Conservation (phyloP, 2,113 vertebrate genomes). For the Centropus unirufus region DNA sequence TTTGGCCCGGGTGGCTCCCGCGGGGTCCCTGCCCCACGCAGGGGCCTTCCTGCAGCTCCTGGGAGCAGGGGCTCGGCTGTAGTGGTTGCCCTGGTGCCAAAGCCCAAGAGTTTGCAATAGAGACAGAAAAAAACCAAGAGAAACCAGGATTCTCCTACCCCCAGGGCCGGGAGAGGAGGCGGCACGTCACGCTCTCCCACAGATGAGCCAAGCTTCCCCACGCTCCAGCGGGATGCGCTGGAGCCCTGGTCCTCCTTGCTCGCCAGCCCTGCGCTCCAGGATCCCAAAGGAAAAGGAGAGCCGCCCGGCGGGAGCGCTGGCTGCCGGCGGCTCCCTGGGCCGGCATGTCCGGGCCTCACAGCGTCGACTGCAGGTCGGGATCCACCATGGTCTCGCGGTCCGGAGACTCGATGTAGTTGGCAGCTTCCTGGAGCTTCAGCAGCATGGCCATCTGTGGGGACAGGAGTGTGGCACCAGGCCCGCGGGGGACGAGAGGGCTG, state of each 20-base stretch:
- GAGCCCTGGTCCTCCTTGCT: slow-evolving; percentile 31
- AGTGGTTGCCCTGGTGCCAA: neutral
- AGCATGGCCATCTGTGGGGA: slow-evolving; percentile 93
- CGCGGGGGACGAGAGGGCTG: rapidly evolving
- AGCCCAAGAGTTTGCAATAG: slow-evolving; percentile 58
- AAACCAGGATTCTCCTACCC: slow-evolving; percentile 70
- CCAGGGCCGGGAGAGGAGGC: slow-evolving; percentile 13
- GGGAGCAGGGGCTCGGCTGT: rapidly evolving
- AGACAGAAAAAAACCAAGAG: slow-evolving; percentile 58
- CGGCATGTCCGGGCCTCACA: slow-evolving; percentile 58
- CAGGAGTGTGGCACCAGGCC: neutral
- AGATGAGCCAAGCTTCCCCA: neutral
- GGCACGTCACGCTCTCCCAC: neutral
- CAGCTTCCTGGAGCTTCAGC: slow-evolving; percentile 96
- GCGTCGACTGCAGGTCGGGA: slow-evolving; percentile 85
- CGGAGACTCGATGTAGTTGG: slow-evolving; percentile 95
- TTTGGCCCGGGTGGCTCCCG: neutral
- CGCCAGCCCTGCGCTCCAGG: neutral
- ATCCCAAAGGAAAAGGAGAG: slow-evolving; percentile 41
- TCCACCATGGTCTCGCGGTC: slow-evolving; percentile 89
- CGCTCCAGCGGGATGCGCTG: neutral
- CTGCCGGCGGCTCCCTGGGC: slow-evolving; percentile 40
- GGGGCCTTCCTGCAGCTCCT: slow-evolving; percentile 7
- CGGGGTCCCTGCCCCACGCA: slow-evolving; percentile 57
- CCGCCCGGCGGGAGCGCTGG: neutral